Evolutionary conservation across 2,113 vertebrate species (phyloP), one percentile per base, ranked within the genome.

Genomic region (Cyprinus carpio): DNA sequence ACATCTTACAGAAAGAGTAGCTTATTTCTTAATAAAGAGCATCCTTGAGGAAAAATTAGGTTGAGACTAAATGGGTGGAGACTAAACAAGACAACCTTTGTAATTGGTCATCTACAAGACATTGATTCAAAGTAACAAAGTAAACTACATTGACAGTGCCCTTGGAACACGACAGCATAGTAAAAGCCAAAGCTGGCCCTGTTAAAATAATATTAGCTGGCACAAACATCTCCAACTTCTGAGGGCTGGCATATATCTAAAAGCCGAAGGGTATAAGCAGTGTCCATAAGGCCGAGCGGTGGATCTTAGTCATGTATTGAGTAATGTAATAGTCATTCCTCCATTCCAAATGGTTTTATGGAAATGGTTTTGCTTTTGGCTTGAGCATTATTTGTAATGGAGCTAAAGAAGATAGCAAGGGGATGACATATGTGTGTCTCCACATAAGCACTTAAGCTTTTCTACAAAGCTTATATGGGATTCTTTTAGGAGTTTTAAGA

Each of bases 61-160:
- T 34, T 10, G 34, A 40, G 25, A n/a, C n/a, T n/a, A n/a, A 79
- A 40, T 0, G 23, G n/a, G 13, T 25, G 23, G 13, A 77, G 51
- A 79, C 60, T 58, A 40, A 60, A 79, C 76, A 62, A 79, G 34
- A 85, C 43, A 31, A 67, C 29, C 37, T 56, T 84, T 84, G 69
- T 84, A 23, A 46, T 79, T 40, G 76, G 56, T 25, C 23, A 40
- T 62, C 31, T 58, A 77, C 29, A 56, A 77, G 75, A 77, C 75
- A 77, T 18, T 34, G 31, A 62, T 79, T 62, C 31, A 58, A 11
- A 31, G 75, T 18, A 13, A 62, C 76, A 77, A 29, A 77, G 51
- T 60, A 29, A 31, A 40, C 76, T 79, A 25, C 54, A 62, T 25
- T 43, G 56, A 79, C 12, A 40, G 54, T n/a, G 56, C 76, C 76